These are phyloP conservation scores for Drosophila kambysellisi DNA, from an alignment of 2,888 invertebrate species.

Conservation along the genomic window DNA sequence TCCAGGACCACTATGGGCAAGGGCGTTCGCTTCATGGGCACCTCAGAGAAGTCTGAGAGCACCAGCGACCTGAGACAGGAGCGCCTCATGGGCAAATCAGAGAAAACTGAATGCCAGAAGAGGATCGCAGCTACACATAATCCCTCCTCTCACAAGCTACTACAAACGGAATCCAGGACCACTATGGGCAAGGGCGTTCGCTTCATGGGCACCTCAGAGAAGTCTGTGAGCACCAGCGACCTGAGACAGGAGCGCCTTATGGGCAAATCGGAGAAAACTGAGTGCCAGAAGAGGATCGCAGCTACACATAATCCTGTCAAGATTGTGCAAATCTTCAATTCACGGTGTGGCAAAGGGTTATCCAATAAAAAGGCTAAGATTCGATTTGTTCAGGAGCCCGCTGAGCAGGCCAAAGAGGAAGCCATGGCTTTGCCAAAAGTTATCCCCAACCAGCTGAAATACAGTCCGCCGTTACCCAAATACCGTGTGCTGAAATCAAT, in stretches of 20 bases:
- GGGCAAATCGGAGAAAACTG: background rate
- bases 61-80: slow-evolving; percentile 17
- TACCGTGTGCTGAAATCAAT: slow-evolving; percentile 23
- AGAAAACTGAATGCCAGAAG: background rate
- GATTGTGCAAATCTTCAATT: slow-evolving; percentile 11
- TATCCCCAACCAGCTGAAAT: background rate
- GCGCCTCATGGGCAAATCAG: fast-evolving
- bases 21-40: slow-evolving; percentile 12
- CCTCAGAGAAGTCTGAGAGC: slow-evolving; percentile 30
- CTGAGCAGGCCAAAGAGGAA: background rate
- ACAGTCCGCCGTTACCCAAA: background rate
- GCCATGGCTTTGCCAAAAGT: background rate
- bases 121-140: background rate
- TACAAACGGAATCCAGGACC: slow-evolving; percentile 28
- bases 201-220: slow-evolving; percentile 33
- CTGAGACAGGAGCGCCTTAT: background rate
- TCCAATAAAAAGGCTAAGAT: slow-evolving; percentile 14
- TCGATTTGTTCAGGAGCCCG: slow-evolving; percentile 8
- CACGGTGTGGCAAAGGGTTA: background rate
- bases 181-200: background rate
- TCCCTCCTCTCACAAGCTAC: background rate
- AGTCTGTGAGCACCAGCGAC: slow-evolving; percentile 29
- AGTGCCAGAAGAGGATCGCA: background rate
- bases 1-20: background rate
- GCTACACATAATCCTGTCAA: slow-evolving; percentile 4